phyloP scores from a whole-genome alignment of 2,888 invertebrate genomes.

The Ditula angustiorana region DNA sequence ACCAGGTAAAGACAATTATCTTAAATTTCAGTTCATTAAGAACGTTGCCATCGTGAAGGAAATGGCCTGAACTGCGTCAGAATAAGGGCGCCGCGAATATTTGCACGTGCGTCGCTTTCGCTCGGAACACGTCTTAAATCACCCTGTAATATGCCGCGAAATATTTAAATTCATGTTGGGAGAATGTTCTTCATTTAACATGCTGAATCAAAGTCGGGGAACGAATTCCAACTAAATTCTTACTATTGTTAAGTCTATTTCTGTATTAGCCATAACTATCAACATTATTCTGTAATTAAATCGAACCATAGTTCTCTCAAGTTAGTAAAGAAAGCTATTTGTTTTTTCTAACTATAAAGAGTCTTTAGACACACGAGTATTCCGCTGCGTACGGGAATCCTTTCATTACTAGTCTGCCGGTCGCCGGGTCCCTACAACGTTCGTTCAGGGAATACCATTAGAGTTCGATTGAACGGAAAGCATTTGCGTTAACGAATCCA shows the following conservation, averaged over 20 bases:
- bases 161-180: constrained; percentile 49
- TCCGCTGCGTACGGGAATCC: constrained; percentile 32
- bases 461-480: constrained; percentile 57
- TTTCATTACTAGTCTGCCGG: constrained; percentile 37
- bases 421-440: constrained; percentile 36
- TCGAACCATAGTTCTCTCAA: no score
- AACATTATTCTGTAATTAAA: no score
- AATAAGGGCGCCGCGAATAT: constrained; percentile 43
- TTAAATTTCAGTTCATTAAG: constrained; percentile 15
- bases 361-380: constrained; percentile 21
- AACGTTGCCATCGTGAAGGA: constrained; percentile 9
- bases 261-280: not conserved
- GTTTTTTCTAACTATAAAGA: not conserved
- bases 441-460: constrained; percentile 57
- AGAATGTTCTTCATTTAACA: constrained; percentile 33
- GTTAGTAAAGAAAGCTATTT: not conserved
- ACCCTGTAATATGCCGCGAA: constrained; percentile 46
- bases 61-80: constrained; percentile 39
- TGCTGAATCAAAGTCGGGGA: constrained; percentile 2
- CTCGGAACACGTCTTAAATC: constrained; percentile 48
- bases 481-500: constrained; percentile 60
- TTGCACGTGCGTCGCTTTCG: constrained; percentile 42
- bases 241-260: not conserved
- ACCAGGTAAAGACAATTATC: not conserved
- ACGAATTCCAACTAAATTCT: constrained; percentile 16